These are phyloP conservation scores for Cydia fagiglandana DNA, from an alignment of 1,140 invertebrate genomes.

Conservation along the genomic window DNA sequence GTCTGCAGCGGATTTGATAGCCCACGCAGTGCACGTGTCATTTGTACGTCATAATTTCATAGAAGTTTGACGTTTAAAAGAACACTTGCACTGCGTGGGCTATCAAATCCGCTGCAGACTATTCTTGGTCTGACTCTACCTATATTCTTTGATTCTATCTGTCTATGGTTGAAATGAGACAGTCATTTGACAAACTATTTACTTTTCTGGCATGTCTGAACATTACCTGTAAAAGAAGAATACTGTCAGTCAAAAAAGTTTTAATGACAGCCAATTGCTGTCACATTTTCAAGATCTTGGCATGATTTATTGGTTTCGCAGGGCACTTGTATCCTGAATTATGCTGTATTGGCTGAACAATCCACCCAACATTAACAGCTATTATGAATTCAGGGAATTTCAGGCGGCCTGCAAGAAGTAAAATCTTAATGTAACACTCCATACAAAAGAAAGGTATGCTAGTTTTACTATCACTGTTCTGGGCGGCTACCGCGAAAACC, in stretches of 20 bases:
- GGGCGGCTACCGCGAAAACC: no score
- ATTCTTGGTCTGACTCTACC: no score
- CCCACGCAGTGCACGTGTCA: no score
- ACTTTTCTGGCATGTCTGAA: background rate
- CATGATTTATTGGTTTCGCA: background rate
- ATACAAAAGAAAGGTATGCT: background rate
- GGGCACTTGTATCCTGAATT: background rate
- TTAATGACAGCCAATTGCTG: background rate
- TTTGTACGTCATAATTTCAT: no score
- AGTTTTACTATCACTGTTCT: background rate
- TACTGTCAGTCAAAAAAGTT: background rate
- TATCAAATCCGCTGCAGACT: no score
- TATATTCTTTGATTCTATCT: no score
- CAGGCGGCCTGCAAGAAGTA: constrained; percentile 45
- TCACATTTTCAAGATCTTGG: background rate
- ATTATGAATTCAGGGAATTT: constrained; percentile 57
- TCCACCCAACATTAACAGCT: constrained; percentile 55
- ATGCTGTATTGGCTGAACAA: constrained; percentile 54
- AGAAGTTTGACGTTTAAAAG: no score
- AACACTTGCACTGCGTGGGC: no score
- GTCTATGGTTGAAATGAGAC: no score
- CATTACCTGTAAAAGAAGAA: background rate
- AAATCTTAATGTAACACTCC: background rate
- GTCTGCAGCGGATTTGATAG: no score
- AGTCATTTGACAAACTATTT: no score